Evolutionary conservation across 1,140 invertebrate genomes (phyloP), one percentile per base, ranked within the genome.

Genomic region (Arion vulgaris): DNA sequence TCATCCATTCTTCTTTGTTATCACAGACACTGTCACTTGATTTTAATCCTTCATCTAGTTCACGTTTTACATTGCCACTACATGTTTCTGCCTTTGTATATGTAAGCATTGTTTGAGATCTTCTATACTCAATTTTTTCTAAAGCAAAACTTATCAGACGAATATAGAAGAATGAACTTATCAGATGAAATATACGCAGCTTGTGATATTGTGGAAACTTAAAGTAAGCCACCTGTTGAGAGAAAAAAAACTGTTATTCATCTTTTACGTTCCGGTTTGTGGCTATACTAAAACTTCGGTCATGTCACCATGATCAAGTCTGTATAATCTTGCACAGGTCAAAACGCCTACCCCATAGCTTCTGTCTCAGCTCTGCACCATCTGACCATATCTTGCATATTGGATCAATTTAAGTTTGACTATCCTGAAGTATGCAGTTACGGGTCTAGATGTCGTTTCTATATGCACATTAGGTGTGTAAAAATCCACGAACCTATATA

Each of bases 91-190:
- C 9, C 34, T 71, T 19, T 11, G 5, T 57, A 57, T 23, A 0
- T 69, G 28, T 34, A 32, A 15, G 81, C 87, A 83, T 69, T 87
- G 80, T 66, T 88, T 87, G 5, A 87, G 36, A 28, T 36, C 51
- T 71, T n/a, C 41, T 28, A 17, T 49, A 76, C 49, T 32, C 32
- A 11, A 71, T 36, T 32, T 80, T 80, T 32, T 80, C 78, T 1
- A 80, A 11, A 41, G 38, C 66, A 80, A 80, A 80, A 15, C 36
- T 71, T 7, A 80, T 19, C 1, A 66, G 62, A 66, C 62, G 62
- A 66, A 66, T 28, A 23, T 66, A 66, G 62, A 66, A 5, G 11
- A 66, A 66, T 2, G 62, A n/a, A 66, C 5, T 7, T 28, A 66
- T 17, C 9, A 28, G 5, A 32, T 32, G 5, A 66, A 32, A 66